Base-by-base conservation (phyloP, 2,797 vertebrate species). In the Antrozous pallidus region DNA sequence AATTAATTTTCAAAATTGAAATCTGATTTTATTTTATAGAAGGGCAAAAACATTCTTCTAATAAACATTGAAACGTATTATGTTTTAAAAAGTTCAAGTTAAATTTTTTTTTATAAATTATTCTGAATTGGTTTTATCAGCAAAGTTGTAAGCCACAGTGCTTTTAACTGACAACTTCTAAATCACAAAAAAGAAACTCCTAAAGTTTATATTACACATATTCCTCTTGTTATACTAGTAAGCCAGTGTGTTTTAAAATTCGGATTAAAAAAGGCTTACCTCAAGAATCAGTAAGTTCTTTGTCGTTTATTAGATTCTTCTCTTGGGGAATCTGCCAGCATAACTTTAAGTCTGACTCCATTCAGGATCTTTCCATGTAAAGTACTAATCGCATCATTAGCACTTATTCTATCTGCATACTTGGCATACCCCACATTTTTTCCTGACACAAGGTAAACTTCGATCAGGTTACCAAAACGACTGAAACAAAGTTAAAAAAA, bases 381-480 rank as follows among this genome's bases (percentile, higher is more conserved):
- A 0, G 97, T 97, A 0, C 98, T 98, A 98, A 99, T 99, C 82
- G 99, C 99, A 3, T 99, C 99, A 0, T 99, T 99, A 9, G 99
- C 99, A 85, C 99, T 99, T 97, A 98, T 96, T 96, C 98, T 98
- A 33, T 99, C 99, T 5, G 99, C 98, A 84, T 99, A 99, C 97
- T 99, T 99, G 91, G 99, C 99, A 94, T 99, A 99, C 71, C 98
- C 99, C 84, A 99, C 99, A 2, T 99, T 99, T 97, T 99, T 99
- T 56, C 99, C 99, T 38, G 99, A 98, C 78, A 99, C 99, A 96
- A 99, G 97, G 97, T 99, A 99, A 96, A 99, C 99, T 97, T 99
- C 99, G 28, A 99, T 99, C 77, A 99, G 98, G 85, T 99, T 99
- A 74, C 99, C 99, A 78, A 98, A 99, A 61, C 99, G 99, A 97